These are phyloP conservation scores for Conistra vaccinii DNA, from an alignment of 2,888 invertebrate species.

Conservation along the genomic window DNA sequence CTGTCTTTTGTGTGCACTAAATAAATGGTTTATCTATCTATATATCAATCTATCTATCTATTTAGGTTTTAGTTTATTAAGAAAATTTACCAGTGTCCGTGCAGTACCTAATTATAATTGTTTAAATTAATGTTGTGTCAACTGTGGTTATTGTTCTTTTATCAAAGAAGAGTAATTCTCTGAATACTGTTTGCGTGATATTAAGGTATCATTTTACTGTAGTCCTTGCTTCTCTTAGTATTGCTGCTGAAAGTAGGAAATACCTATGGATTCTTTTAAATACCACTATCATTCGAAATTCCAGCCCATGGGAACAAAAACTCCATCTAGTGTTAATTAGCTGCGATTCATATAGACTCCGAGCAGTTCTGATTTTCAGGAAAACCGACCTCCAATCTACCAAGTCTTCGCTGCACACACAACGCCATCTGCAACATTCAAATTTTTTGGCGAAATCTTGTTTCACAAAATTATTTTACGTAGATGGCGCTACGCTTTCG, in stretches of 20 bases:
- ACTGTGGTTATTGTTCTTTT: background rate
- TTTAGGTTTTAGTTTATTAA: background rate
- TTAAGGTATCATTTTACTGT: background rate
- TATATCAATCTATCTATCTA: too few species aligned
- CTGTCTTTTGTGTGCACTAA: too few species aligned
- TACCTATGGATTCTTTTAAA: background rate
- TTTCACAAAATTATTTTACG: background rate
- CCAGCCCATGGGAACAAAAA: background rate
- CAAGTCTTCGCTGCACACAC: background rate
- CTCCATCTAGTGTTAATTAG: constrained; percentile 23
- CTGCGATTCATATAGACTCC: background rate
- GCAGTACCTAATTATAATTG: background rate
- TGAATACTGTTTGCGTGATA: background rate
- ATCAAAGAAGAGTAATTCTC: background rate
- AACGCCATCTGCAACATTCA: constrained; percentile 9
- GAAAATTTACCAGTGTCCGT: background rate
- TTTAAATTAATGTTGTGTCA: background rate
- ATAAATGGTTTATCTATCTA: too few species aligned
- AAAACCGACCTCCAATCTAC: too few species aligned
- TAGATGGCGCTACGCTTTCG: constrained; percentile 48
- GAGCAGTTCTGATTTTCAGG: background rate
- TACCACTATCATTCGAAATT: background rate
- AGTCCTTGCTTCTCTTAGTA: too few species aligned
- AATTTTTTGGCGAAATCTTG: background rate
- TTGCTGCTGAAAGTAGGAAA: too few species aligned